Evolutionary conservation across 2,888 invertebrate genomes (phyloP).

Genomic region (Lasioglossum malachurum): DNA sequence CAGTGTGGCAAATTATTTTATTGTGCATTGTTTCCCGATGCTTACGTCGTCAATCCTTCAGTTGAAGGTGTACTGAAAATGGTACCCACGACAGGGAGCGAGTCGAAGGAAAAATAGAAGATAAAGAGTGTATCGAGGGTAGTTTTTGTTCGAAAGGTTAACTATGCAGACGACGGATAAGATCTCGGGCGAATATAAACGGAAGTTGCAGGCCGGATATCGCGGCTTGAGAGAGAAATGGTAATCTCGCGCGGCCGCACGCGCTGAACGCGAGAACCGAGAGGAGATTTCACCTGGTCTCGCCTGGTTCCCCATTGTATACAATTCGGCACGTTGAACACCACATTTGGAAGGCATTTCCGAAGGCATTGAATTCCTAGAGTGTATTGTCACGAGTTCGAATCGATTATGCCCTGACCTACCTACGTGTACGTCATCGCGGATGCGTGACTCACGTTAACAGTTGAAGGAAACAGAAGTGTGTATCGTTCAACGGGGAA

Average conservation of each 20-base stretch:
- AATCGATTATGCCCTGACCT: conserved; percentile 73
- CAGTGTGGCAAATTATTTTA: neutral
- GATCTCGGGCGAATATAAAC: conserved; percentile 41
- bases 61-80: neutral
- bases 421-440: conserved; percentile 55
- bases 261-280: conserved; percentile 33
- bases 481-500: neutral
- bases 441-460: conserved; percentile 47
- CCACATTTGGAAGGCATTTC: conserved; percentile 82
- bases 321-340: conserved; percentile 80
- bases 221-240: conserved; percentile 44
- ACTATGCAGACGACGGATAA: neutral
- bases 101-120: neutral
- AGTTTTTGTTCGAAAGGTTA: neutral
- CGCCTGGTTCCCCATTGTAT: conserved; percentile 62
- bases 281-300: conserved; percentile 47
- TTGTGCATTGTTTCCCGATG: neutral
- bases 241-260: conserved; percentile 40
- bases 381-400: conserved; percentile 81
- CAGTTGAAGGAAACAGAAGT: neutral
- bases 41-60: neutral
- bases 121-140: neutral
- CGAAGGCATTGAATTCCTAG: conserved; percentile 81
- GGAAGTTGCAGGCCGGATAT: conserved; percentile 46
- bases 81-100: neutral